Conservation (phyloP, 2,113 vertebrate species). For the Serilophus lunatus region DNA sequence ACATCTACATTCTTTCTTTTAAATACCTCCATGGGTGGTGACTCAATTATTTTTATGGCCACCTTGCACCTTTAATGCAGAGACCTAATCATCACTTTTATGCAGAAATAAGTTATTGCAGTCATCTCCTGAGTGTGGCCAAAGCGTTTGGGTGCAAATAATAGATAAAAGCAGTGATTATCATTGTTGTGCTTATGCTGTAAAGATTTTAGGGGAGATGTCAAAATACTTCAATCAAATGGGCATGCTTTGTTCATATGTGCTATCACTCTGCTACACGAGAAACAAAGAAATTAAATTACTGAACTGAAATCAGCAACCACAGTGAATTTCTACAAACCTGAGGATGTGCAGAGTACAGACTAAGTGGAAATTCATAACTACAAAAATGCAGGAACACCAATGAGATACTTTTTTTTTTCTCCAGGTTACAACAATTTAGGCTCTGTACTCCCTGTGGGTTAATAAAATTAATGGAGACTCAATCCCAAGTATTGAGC, state of each 20-base stretch:
- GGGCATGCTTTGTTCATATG: neutral
- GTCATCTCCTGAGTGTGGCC: neutral
- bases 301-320: neutral
- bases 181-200: neutral
- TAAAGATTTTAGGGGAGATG: neutral
- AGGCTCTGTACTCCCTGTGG: neutral
- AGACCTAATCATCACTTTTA: neutral
- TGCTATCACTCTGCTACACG: neutral
- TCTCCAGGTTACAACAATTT: rapidly evolving
- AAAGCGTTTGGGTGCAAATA: neutral
- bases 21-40: neutral
- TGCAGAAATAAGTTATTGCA: neutral
- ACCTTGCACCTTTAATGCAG: neutral
- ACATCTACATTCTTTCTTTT: neutral
- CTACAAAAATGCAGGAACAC: neutral
- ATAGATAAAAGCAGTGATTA: neutral
- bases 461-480: neutral
- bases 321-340: neutral
- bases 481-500: neutral
- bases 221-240: neutral
- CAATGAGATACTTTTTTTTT: neutral
- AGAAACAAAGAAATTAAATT: neutral
- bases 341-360: neutral
- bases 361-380: neutral
- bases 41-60: neutral